Evolutionary conservation across 2,888 invertebrate genomes (phyloP), one percentile per base, ranked within the genome.

Genomic region (Cheilosia scutellata): DNA sequence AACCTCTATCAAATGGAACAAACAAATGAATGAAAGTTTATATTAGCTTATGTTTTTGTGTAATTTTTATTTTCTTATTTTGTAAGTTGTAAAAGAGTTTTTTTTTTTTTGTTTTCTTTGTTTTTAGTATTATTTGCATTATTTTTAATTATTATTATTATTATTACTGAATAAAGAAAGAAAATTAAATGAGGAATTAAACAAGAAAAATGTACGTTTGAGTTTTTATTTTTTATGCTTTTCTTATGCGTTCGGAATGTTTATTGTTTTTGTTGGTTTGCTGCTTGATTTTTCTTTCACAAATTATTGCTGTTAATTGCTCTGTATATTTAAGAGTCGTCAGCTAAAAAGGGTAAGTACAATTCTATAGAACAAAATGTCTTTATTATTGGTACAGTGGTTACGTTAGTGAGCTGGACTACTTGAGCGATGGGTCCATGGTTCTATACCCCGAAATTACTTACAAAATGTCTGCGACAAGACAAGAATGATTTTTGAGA

Each of bases 81-180:
- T 82, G 40, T 87, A 87, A 87, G 86, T 82, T 86, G 86, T 86
- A 87, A 87, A 83, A 83, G 83, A 82, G 62, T 82, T 87, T 72
- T 82, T 87, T 77, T 82, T 87, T 77, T 83, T 87, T 87, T 87
- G 86, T 86, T 87, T 87, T 87, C 75, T 68, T 87, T 87, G 86
- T 86, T 87, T 87, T 88, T 88, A 88, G 88, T 88, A 88, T 88
- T 88, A 86, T 88, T 87, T 80, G 77, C 83, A 87, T 88, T 87
- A 87, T 82, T 88, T 87, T 87, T 87, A 78, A 77, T 79, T 74
- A 87, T 86, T 82, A 86, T 80, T 82, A 86, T 80, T 83, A 87
- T 84, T 84, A 87, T 86, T 82, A 86, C 44, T 58, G 62, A 88
- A 88, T 88, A 88, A 88, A 88, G 87, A 88, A 88, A 88, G 88